A percentile compares a stretch with the other conserved stretches of the same genome.
Conservation (phyloP, 2,797 vertebrate species). For the Cossypha polioptera region DNA sequence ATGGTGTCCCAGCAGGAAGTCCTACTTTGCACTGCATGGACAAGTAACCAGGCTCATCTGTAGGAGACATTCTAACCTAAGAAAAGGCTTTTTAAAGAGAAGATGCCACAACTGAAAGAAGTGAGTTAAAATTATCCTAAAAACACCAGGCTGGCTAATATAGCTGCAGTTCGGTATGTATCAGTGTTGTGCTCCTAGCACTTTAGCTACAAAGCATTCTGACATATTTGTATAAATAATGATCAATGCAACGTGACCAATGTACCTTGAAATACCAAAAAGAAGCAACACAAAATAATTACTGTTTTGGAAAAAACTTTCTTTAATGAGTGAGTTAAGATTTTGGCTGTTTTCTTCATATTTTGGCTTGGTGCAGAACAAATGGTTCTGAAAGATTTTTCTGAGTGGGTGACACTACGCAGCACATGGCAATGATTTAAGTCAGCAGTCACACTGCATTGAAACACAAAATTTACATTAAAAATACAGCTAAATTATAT, state of each 20-base stretch:
- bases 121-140: not conserved
- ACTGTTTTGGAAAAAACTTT: not conserved
- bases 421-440: constrained; percentile 20
- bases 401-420: not conserved
- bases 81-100: not conserved
- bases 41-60: not conserved
- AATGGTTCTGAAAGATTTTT: constrained; percentile 12
- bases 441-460: constrained; percentile 34
- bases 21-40: not conserved
- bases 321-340: not conserved
- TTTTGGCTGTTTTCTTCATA: not conserved
- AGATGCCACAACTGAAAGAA: not conserved
- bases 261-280: not conserved
- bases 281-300: not conserved
- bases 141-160: not conserved
- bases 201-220: not conserved
- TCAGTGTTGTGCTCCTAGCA: not conserved
- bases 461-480: constrained; percentile 27
- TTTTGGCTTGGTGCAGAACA: not conserved
- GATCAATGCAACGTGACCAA: not conserved
- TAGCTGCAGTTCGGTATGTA: not conserved
- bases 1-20: not conserved
- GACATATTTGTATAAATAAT: not conserved
- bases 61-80: not conserved
- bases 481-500: not conserved